These are phyloP conservation scores for Dryobotodes eremita DNA, from an alignment of 2,888 invertebrate species.

Conservation along the genomic window DNA sequence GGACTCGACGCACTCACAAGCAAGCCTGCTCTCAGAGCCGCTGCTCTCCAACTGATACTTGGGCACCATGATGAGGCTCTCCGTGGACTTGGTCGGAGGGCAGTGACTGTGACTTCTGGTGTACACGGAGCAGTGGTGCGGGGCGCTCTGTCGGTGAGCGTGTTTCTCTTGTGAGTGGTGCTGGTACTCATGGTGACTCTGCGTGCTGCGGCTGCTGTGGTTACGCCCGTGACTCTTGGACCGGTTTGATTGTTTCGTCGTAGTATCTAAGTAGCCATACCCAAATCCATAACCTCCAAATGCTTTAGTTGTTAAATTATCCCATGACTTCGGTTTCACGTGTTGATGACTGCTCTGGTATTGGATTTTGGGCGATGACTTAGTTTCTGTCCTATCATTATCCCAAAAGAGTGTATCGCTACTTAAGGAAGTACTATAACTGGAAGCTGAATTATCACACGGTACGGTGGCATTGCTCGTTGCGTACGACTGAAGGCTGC, in stretches of 20 bases:
- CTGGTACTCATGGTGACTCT: slow-evolving; percentile 89
- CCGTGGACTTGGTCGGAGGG: slow-evolving; percentile 95
- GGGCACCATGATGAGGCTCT: slow-evolving; percentile 93
- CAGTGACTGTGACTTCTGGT: slow-evolving; percentile 89
- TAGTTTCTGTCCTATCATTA: slow-evolving; percentile 85
- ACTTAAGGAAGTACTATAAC: slow-evolving; percentile 96
- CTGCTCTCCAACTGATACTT: slow-evolving; percentile 91
- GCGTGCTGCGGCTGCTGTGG: slow-evolving; percentile 91
- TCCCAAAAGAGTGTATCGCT: slow-evolving; percentile 97
- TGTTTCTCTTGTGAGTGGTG: slow-evolving; percentile 85
- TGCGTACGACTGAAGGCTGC: slow-evolving; percentile 95
- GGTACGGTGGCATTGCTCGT: slow-evolving; percentile 93
- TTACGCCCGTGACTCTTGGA: slow-evolving; percentile 89
- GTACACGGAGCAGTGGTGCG: slow-evolving; percentile 87
- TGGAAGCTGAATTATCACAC: slow-evolving; percentile 94
- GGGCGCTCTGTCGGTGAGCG: slow-evolving; percentile 86
- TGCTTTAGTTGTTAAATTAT: slow-evolving; percentile 96
- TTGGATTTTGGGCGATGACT: slow-evolving; percentile 87
- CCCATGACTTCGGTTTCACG: slow-evolving; percentile 96
- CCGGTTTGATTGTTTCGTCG: slow-evolving; percentile 82
- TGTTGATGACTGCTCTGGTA: slow-evolving; percentile 87
- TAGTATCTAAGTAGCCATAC: slow-evolving; percentile 95
- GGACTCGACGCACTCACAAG: slow-evolving; percentile 93
- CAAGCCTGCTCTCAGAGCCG: slow-evolving; percentile 92
- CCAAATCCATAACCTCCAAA: slow-evolving; percentile 97